Evolutionary conservation across 1,140 invertebrate species (phyloP).

Genomic region (Acromyrmex echinatior): DNA sequence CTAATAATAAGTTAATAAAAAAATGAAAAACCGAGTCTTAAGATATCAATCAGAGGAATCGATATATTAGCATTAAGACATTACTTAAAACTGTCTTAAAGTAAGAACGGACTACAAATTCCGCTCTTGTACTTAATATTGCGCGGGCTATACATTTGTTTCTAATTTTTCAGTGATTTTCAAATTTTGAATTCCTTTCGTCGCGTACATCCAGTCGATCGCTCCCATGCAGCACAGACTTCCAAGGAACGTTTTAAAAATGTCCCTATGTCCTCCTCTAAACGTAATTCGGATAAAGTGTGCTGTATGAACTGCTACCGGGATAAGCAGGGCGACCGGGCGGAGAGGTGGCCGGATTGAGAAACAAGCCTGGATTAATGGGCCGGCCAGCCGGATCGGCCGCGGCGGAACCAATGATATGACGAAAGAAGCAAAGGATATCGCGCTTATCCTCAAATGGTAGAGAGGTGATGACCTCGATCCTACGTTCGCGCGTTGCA

Average conservation of each 20-base stretch:
- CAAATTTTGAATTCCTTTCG: neutral
- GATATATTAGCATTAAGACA: too few species aligned
- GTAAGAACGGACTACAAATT: too few species aligned
- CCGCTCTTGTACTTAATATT: neutral
- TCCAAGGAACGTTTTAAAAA: too few species aligned
- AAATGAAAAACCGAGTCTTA: too few species aligned
- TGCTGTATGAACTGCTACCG: too few species aligned
- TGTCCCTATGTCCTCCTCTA: too few species aligned
- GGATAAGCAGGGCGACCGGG: neutral
- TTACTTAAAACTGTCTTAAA: too few species aligned
- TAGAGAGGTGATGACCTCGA: conserved; percentile 85
- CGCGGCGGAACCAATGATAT: conserved; percentile 15
- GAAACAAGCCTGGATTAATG: conserved; percentile 21
- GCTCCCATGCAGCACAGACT: too few species aligned
- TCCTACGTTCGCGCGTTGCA: conserved; percentile 77
- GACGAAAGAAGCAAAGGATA: conserved; percentile 44
- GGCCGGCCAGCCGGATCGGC: neutral
- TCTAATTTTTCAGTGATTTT: neutral
- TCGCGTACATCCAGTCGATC: neutral
- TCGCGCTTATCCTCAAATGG: conserved; percentile 76
- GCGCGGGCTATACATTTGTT: neutral
- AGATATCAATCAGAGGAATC: too few species aligned
- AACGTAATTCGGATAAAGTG: too few species aligned
- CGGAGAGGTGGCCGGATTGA: neutral
- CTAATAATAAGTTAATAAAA: too few species aligned